Conservation (phyloP, 2,113 vertebrate genomes). For the Saguinus midas region DNA sequence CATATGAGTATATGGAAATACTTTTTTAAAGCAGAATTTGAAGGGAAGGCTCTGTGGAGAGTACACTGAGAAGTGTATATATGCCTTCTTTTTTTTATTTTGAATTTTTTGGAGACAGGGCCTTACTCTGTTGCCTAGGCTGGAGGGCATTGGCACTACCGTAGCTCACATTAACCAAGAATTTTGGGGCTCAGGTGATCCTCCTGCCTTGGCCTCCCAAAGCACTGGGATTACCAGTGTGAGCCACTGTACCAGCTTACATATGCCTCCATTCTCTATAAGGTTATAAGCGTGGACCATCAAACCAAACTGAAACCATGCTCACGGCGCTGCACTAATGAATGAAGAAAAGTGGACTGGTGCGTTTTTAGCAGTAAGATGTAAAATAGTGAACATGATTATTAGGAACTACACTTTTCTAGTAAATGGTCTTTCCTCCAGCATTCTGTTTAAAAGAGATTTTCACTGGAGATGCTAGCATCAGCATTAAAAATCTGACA, state of each 20-base stretch:
- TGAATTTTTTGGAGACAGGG: too few species aligned
- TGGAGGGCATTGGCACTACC: too few species aligned
- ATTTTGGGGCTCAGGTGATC: too few species aligned
- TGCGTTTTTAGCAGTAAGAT: slow-evolving; percentile 27
- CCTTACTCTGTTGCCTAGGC: too few species aligned
- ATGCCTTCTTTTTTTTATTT: neutral
- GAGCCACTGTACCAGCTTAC: too few species aligned
- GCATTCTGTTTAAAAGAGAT: neutral
- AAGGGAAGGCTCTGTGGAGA: neutral
- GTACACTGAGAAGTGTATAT: neutral
- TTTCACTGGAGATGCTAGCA: neutral
- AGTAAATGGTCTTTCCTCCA: neutral
- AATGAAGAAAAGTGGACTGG: neutral
- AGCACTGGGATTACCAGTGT: too few species aligned
- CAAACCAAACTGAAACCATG: neutral
- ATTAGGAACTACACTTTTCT: neutral
- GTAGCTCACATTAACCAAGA: too few species aligned
- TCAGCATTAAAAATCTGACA: neutral
- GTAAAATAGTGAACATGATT: neutral
- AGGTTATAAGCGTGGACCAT: neutral
- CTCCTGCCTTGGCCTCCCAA: too few species aligned
- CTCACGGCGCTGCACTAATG: neutral
- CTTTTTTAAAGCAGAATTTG: slow-evolving; percentile 21
- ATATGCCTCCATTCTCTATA: neutral
- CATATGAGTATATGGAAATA: neutral